Percentiles rank a stretch among this genome's conserved stretches.
Evolutionary conservation across 2,797 vertebrate genomes (phyloP).

Genomic region (Limnodromus scolopaceus): DNA sequence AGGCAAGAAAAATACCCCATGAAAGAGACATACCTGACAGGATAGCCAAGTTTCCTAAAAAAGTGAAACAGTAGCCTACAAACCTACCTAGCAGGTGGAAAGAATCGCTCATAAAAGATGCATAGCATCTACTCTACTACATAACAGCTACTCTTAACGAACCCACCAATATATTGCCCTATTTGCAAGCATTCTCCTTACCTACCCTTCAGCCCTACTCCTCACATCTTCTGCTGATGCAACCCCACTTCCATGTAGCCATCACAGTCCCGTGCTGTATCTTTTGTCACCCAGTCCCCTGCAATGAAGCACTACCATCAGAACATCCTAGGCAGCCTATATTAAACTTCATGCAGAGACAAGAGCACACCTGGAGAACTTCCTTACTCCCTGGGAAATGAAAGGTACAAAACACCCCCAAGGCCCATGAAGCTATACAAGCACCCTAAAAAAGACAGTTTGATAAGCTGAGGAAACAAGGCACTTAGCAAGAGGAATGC

Average conservation of each 20-base stretch:
- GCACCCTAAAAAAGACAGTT: background rate
- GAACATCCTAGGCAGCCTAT: background rate
- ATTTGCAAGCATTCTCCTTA: background rate
- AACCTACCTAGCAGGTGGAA: background rate
- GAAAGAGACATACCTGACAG: background rate
- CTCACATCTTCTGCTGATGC: background rate
- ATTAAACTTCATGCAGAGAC: background rate
- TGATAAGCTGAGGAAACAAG: fast-evolving
- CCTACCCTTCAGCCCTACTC: background rate
- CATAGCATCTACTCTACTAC: no score
- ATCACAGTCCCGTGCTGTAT: background rate
- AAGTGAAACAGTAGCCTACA: background rate
- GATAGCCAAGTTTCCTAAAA: background rate
- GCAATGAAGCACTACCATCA: background rate
- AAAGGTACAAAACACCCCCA: background rate
- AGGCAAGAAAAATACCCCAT: background rate
- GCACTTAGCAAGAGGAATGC: background rate
- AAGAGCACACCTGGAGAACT: background rate
- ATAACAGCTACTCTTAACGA: background rate
- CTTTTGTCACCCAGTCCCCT: background rate
- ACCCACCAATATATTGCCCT: background rate
- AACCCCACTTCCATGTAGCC: background rate
- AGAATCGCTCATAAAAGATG: background rate
- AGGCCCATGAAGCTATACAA: background rate
- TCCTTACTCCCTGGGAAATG: background rate